These are phyloP conservation scores for Periophthalmus magnuspinnatus DNA, from an alignment of 2,797 vertebrate species.

Conservation along the genomic window DNA sequence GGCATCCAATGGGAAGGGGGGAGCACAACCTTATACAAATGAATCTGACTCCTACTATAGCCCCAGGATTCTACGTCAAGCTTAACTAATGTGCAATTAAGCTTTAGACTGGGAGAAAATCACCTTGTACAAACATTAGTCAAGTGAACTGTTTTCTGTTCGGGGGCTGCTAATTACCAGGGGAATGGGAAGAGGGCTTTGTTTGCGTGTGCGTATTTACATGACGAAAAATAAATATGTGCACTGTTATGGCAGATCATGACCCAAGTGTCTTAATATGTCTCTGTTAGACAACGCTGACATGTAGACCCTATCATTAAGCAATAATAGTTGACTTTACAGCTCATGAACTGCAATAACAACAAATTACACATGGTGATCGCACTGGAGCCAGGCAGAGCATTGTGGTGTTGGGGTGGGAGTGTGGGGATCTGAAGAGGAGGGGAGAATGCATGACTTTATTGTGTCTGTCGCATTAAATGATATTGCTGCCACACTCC, in stretches of 20 bases:
- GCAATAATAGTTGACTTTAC: constrained; percentile 84
- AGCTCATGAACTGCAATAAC: constrained; percentile 82
- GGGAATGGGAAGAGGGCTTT: constrained; percentile 64
- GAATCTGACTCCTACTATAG: constrained; percentile 67
- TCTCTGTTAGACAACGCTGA: constrained; percentile 81
- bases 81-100: constrained; percentile 84
- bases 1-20: constrained; percentile 51
- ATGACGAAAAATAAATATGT: constrained; percentile 78
- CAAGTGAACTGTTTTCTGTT: constrained; percentile 78
- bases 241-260: constrained; percentile 67
- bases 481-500: constrained; percentile 64
- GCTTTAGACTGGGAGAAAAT: constrained; percentile 80
- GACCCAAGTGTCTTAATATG: constrained; percentile 74
- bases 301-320: constrained; percentile 81
- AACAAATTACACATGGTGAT: constrained; percentile 80
- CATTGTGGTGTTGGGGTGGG: constrained; percentile 28
- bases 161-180: constrained; percentile 77
- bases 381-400: constrained; percentile 58
- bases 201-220: constrained; percentile 77
- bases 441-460: constrained; percentile 56
- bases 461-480: constrained; percentile 77
- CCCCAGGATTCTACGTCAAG: constrained; percentile 76
- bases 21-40: constrained; percentile 71
- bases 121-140: constrained; percentile 85
- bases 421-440: background rate